These are phyloP conservation scores for Rhea americana DNA, from an alignment of 2,113 vertebrate species.

Conservation along the genomic window DNA sequence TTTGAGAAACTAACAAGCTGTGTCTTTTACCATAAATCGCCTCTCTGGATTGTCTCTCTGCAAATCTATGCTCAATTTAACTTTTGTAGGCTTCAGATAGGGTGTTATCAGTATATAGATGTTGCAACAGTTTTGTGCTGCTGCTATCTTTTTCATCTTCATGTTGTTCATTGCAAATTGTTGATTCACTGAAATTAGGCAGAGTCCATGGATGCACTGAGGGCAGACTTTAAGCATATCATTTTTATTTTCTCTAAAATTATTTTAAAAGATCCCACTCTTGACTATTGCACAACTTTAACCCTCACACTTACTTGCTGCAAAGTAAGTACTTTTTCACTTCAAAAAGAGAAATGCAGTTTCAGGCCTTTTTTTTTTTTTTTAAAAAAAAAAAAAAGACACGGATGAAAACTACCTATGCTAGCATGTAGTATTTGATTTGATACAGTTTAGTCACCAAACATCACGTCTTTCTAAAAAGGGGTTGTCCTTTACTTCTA, in stretches of 20 bases:
- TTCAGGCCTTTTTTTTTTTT: not conserved
- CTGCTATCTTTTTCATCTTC: not conserved
- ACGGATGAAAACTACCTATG: not conserved
- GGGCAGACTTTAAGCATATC: not conserved
- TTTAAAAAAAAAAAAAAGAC: not conserved
- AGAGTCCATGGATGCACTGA: no score
- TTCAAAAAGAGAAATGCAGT: not conserved
- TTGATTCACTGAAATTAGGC: not conserved
- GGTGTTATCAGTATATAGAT: not conserved
- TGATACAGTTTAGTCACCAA: not conserved
- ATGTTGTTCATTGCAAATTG: not conserved
- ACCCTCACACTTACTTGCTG: not conserved
- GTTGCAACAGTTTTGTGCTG: not conserved
- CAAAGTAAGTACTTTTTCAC: not conserved
- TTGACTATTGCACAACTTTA: not conserved
- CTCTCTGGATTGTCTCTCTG: not conserved
- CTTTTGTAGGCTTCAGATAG: not conserved
- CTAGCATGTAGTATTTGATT: not conserved
- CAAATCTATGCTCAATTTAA: not conserved
- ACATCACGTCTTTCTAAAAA: not conserved
- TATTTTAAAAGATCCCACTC: not conserved
- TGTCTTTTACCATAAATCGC: not conserved
- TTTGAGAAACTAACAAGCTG: not conserved
- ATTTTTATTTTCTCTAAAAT: not conserved
- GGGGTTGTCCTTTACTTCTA: not conserved